phyloP scores from a whole-genome alignment of 2,113 vertebrate species.

The Podarcis cretensis region DNA sequence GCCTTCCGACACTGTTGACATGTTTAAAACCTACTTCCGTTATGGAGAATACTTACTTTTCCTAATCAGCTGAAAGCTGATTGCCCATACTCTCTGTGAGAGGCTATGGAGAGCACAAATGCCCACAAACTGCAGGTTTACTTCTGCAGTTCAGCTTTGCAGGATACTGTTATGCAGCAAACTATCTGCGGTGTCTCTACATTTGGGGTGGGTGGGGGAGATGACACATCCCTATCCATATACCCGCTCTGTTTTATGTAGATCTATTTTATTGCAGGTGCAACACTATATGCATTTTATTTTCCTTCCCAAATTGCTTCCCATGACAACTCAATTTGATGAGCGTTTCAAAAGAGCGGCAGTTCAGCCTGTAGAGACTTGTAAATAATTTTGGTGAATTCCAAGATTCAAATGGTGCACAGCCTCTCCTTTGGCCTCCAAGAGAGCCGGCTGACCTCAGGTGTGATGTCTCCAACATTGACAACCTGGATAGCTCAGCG shows the following conservation, averaged over 20 bases:
- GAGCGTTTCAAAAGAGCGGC: slow-evolving; percentile 68
- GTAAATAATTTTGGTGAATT: slow-evolving; percentile 67
- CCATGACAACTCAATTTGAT: slow-evolving; percentile 33
- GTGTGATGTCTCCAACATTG: too few relatives aligned
- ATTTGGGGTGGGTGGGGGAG: neutral
- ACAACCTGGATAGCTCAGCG: too few relatives aligned
- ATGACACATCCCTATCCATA: slow-evolving; percentile 13
- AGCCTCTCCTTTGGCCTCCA: too few relatives aligned
- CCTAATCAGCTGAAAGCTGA: neutral
- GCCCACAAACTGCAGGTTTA: too few relatives aligned
- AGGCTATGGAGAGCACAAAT: too few relatives aligned
- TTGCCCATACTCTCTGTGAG: too few relatives aligned
- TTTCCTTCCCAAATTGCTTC: slow-evolving; percentile 12
- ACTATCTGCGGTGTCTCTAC: neutral
- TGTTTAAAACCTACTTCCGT: neutral
- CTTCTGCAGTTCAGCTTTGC: slow-evolving; percentile 7
- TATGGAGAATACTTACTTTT: neutral
- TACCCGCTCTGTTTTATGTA: slow-evolving; percentile 60
- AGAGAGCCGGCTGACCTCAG: too few relatives aligned
- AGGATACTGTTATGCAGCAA: neutral
- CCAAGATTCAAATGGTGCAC: slow-evolving; percentile 53
- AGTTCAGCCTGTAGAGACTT: slow-evolving; percentile 39
- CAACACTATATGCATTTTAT: slow-evolving; percentile 65
- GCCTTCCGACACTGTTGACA: neutral
- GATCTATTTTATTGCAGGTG: slow-evolving; percentile 55